These are phyloP conservation scores for Colletes gigas DNA, from an alignment of 1,140 invertebrate genomes.

Conservation along the genomic window DNA sequence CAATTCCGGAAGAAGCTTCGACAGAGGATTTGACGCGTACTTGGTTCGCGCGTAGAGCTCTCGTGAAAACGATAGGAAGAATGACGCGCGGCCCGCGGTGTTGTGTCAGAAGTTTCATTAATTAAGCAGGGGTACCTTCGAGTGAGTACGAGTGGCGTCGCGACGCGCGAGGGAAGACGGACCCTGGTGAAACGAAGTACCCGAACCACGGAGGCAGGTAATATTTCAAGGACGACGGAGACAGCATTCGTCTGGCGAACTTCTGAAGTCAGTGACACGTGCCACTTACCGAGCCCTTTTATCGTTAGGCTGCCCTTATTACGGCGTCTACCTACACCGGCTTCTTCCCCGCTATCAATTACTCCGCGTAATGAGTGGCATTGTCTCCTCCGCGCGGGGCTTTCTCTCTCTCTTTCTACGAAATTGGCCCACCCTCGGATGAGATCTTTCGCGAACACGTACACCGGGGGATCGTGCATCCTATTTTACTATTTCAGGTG, in stretches of 20 bases:
- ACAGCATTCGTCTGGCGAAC: constrained; percentile 19
- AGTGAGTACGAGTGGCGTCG: constrained; percentile 29
- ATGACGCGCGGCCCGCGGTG: constrained; percentile 50
- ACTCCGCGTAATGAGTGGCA: not conserved
- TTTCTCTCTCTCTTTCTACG: not conserved
- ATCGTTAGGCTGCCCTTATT: constrained; percentile 19
- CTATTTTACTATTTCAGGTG: not conserved
- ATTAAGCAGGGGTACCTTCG: constrained; percentile 63
- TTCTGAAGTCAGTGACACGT: constrained; percentile 16
- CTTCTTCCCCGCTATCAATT: constrained; percentile 16
- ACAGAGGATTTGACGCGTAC: not conserved
- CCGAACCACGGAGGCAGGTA: not conserved
- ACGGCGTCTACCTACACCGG: not conserved
- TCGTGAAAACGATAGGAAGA: constrained; percentile 62
- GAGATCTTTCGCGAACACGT: not conserved
- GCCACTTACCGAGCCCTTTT: constrained; percentile 13
- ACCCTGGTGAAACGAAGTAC: constrained; percentile 13
- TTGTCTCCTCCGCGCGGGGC: not conserved
- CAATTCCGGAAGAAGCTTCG: too few relatives aligned
- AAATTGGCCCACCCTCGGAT: not conserved
- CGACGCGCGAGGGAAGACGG: constrained; percentile 3
- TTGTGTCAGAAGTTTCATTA: constrained; percentile 71
- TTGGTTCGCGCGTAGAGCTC: constrained; percentile 18
- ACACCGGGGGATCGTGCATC: not conserved
- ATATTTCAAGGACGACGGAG: constrained; percentile 18